Conservation (phyloP, 2,888 invertebrate genomes). For the Eristalis pertinax region DNA sequence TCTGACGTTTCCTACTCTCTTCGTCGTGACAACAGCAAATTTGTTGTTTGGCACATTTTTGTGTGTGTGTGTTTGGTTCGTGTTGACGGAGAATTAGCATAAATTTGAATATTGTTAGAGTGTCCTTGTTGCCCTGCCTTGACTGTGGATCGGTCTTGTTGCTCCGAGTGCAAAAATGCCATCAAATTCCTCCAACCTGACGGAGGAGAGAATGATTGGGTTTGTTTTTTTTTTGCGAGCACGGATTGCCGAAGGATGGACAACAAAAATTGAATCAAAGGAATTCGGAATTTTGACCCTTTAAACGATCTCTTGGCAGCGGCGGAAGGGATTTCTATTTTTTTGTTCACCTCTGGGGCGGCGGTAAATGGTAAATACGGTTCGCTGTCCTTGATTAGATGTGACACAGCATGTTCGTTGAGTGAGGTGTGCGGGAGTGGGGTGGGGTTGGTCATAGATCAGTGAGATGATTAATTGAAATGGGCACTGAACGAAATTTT, state of each 20-base stretch:
- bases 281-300: constrained; percentile 31
- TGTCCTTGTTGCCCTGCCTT: background rate
- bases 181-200: constrained; percentile 22
- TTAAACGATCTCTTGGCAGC: constrained; percentile 30
- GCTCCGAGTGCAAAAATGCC: constrained; percentile 7
- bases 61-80: constrained; percentile 41
- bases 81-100: constrained; percentile 48
- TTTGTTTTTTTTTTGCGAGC: background rate
- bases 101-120: constrained; percentile 62
- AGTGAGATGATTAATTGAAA: background rate
- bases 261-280: constrained; percentile 21
- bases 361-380: background rate
- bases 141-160: too few relatives aligned
- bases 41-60: constrained; percentile 69
- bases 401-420: constrained; percentile 2
- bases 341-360: constrained; percentile 19
- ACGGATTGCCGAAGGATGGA: background rate
- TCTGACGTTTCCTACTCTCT: background rate
- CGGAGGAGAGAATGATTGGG: background rate
- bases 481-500: background rate
- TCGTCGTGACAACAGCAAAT: constrained; percentile 58
- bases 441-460: background rate
- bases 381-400: constrained; percentile 20
- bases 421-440: background rate
- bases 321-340: constrained; percentile 40